Evolutionary conservation across 2,113 vertebrate species (phyloP).

Genomic region (Chaetops frenatus): DNA sequence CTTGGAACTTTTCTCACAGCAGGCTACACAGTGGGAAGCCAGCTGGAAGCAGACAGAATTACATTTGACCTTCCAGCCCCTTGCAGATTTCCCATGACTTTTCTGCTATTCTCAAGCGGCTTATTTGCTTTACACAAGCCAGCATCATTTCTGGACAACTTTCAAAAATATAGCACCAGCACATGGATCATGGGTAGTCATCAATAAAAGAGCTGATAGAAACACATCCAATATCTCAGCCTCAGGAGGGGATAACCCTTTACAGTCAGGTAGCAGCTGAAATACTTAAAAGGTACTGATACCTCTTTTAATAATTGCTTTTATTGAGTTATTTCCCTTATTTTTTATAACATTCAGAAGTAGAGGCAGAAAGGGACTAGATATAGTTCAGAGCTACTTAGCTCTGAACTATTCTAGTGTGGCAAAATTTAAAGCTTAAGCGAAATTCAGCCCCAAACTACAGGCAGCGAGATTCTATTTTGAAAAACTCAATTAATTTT

Average conservation of each 20-base stretch:
- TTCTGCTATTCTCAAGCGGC: not conserved
- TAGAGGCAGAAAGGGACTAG: fast-evolving
- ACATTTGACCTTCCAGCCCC: not conserved
- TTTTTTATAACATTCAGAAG: not conserved
- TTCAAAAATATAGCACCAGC: not conserved
- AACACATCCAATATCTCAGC: not conserved
- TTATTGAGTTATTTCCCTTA: not conserved
- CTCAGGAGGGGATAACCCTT: not conserved
- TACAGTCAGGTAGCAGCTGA: not conserved
- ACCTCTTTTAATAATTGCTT: not conserved
- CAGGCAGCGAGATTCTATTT: not conserved
- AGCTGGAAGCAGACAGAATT: slow-evolving; percentile 5
- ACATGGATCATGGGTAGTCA: not conserved
- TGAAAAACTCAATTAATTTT: not conserved
- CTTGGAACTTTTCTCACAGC: slow-evolving; percentile 20
- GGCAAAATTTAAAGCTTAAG: not conserved
- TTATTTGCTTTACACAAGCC: not conserved
- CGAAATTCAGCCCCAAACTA: not conserved
- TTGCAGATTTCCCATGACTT: slow-evolving; percentile 29
- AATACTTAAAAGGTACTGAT: not conserved
- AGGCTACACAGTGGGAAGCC: slow-evolving; percentile 1
- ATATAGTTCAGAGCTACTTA: not conserved
- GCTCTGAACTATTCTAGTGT: not conserved
- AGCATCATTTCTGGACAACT: not conserved
- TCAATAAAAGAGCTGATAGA: not conserved